Conservation (phyloP, 2,888 invertebrate genomes). For the Lacanobia wlatinum region DNA sequence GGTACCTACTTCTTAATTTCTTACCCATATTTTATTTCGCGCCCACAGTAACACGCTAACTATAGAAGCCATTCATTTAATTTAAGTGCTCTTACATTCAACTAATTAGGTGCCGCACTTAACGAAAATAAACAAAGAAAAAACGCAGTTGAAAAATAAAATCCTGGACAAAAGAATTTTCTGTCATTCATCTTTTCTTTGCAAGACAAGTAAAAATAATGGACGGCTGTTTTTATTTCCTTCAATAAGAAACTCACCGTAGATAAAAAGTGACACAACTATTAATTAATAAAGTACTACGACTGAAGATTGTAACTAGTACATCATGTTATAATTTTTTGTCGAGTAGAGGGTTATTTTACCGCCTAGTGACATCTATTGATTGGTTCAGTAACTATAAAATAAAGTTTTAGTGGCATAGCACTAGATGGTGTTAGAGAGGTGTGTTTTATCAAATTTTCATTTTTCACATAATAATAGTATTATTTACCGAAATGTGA, state of each 20-base stretch:
- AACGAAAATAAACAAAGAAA: constrained; percentile 57
- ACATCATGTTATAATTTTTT: constrained; percentile 26
- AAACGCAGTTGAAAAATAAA: constrained; percentile 41
- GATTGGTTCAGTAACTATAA: not conserved
- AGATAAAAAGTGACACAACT: constrained; percentile 59
- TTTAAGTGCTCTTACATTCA: constrained; percentile 46
- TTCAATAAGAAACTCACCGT: constrained; percentile 37
- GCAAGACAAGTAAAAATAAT: constrained; percentile 64
- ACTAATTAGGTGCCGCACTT: constrained; percentile 49
- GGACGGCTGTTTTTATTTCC: constrained; percentile 53
- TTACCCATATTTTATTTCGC: constrained; percentile 26
- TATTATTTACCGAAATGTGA: not conserved
- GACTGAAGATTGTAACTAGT: constrained; percentile 33
- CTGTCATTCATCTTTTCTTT: constrained; percentile 72
- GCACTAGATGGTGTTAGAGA: constrained; percentile 29
- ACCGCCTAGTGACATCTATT: constrained; percentile 34
- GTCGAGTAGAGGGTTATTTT: not conserved
- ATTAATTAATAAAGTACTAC: constrained; percentile 54
- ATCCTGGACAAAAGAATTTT: constrained; percentile 61
- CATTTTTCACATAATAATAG: not conserved
- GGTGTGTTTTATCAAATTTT: not conserved
- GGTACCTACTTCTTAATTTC: not conserved
- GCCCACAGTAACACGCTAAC: constrained; percentile 21
- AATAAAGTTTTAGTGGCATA: not conserved
- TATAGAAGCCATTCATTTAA: constrained; percentile 36